A percentile compares a stretch with the other conserved stretches of the same genome.
These are phyloP conservation scores for Athene noctua DNA, from an alignment of 2,113 vertebrate species.

Conservation along the genomic window DNA sequence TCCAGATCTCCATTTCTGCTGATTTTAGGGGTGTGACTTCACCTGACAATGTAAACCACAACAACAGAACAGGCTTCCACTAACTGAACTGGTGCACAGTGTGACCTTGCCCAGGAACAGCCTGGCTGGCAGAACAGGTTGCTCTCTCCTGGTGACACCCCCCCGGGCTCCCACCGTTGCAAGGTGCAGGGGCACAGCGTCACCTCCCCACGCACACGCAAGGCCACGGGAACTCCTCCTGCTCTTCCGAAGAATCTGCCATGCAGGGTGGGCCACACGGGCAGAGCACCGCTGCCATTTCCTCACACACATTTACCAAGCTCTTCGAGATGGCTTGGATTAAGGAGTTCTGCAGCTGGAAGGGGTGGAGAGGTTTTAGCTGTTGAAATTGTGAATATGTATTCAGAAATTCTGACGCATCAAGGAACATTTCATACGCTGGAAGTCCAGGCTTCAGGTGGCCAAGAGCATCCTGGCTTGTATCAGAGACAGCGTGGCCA, in stretches of 20 bases:
- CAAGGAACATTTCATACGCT: background rate
- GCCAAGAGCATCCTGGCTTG: no score
- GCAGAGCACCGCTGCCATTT: background rate
- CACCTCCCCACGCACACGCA: no score
- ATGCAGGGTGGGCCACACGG: no score
- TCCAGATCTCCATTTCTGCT: background rate
- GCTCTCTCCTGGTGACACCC: no score
- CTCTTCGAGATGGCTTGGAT: background rate
- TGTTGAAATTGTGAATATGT: background rate
- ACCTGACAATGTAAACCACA: background rate
- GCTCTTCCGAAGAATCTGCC: background rate
- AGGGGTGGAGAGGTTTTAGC: background rate
- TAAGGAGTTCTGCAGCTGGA: background rate
- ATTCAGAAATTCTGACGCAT: background rate
- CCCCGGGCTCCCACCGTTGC: fast-evolving
- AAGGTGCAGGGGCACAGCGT: background rate
- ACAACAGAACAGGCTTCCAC: background rate
- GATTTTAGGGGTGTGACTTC: background rate
- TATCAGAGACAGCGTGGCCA: no score
- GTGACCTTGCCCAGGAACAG: no score
- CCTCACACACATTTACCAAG: background rate
- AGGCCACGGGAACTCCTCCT: background rate
- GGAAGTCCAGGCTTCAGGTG: background rate
- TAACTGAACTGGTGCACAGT: background rate
- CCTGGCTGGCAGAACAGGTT: background rate